A percentile compares a stretch with the other conserved stretches of the same genome.
These are phyloP conservation scores for Agrochola lota DNA, from an alignment of 2,888 invertebrate species.

Conservation along the genomic window DNA sequence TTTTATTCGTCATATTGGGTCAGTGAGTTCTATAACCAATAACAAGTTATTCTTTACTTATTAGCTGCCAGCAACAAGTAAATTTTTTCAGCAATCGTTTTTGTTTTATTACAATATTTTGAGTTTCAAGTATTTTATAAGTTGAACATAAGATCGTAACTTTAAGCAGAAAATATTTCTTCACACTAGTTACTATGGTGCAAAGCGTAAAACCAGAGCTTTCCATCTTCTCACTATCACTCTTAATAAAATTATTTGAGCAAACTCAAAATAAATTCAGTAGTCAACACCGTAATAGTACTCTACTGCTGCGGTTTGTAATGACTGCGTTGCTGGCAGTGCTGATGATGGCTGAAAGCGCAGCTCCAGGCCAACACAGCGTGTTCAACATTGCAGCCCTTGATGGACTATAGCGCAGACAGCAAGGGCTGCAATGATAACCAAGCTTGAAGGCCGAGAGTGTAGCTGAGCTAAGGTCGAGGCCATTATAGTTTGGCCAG, in stretches of 20 bases:
- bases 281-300: neutral
- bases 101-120: neutral
- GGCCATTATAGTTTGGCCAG: too few species aligned
- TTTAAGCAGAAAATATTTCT: neutral
- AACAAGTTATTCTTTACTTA: slow-evolving; percentile 42
- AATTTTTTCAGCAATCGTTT: neutral
- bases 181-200: neutral
- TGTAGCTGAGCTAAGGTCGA: too few species aligned
- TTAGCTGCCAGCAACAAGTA: slow-evolving; percentile 10
- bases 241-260: too few species aligned
- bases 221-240: neutral
- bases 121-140: neutral
- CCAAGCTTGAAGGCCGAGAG: too few species aligned
- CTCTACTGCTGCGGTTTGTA: too few species aligned
- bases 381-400: too few species aligned
- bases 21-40: slow-evolving; percentile 19
- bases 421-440: too few species aligned
- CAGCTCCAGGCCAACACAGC: too few species aligned
- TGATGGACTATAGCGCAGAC: too few species aligned
- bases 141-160: neutral
- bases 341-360: too few species aligned
- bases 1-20: slow-evolving; percentile 53
- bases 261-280: neutral
- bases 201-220: neutral
- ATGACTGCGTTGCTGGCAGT: too few species aligned